Conservation (phyloP, 2,797 vertebrate genomes). For the Ispidina picta region DNA sequence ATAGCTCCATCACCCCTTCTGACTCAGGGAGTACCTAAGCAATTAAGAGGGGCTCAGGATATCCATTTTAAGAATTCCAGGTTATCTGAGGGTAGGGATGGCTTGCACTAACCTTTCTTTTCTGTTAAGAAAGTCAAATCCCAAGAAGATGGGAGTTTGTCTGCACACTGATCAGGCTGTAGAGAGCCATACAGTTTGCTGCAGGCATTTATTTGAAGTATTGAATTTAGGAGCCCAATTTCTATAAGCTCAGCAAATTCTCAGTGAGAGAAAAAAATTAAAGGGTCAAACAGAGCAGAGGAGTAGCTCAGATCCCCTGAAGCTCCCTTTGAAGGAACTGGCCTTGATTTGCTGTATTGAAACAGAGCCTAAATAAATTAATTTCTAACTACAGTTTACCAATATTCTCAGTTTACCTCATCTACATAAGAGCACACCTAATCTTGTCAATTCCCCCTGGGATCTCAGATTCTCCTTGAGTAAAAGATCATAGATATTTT, state of each 20-base stretch:
- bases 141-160: background rate
- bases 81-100: background rate
- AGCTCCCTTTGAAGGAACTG: background rate
- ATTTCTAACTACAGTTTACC: background rate
- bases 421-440: background rate
- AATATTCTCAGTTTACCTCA: background rate
- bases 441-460: background rate
- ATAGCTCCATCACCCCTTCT: background rate
- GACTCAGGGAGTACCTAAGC: background rate
- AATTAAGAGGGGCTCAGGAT: background rate
- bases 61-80: background rate
- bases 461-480: background rate
- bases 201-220: background rate
- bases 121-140: background rate
- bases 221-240: background rate
- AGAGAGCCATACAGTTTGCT: background rate
- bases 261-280: background rate
- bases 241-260: background rate
- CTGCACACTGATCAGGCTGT: background rate
- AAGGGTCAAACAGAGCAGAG: background rate
- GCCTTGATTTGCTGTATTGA: background rate
- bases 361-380: background rate
- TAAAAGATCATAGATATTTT: background rate
- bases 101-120: background rate
- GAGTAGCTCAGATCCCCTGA: background rate